Percentiles rank a stretch among this genome's conserved stretches.
phyloP scores from a whole-genome alignment of 1,140 invertebrate genomes.

The Eufriesea mexicana region DNA sequence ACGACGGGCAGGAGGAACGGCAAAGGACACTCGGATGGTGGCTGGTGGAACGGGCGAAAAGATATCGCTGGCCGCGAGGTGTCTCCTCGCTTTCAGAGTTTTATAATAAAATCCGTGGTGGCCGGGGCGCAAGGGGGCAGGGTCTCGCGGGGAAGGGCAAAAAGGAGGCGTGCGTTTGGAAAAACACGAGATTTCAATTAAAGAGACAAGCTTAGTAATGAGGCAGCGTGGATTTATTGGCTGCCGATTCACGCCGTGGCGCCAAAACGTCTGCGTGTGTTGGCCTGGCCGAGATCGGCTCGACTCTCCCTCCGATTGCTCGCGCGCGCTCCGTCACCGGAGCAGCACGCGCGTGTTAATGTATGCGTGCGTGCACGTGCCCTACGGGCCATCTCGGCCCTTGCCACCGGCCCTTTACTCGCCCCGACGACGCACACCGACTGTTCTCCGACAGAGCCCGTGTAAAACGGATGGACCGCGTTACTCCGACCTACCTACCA shows the following conservation, averaged over 20 bases:
- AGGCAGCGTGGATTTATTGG: conserved; percentile 78
- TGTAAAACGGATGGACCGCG: background rate
- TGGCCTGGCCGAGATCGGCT: conserved; percentile 3
- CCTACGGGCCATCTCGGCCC: conserved; percentile 13
- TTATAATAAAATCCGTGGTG: conserved; percentile 53
- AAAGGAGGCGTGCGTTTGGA: conserved; percentile 68
- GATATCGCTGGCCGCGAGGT: conserved; percentile 55
- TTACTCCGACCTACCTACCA: conserved; percentile 41
- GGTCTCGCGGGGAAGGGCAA: conserved; percentile 40
- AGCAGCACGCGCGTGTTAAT: conserved; percentile 60
- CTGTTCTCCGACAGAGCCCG: background rate
- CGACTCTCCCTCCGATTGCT: conserved; percentile 19
- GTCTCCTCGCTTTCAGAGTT: conserved; percentile 35
- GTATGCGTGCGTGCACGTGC: conserved; percentile 63
- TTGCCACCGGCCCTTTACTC: conserved; percentile 19
- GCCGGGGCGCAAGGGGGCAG: background rate
- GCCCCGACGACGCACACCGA: conserved; percentile 9
- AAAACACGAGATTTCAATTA: conserved; percentile 83
- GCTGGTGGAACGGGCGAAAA: background rate
- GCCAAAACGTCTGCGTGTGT: conserved; percentile 70
- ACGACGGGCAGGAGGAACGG: background rate
- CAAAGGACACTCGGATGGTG: background rate
- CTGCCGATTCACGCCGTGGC: conserved; percentile 61
- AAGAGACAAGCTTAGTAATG: conserved; percentile 81
- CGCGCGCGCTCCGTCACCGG: conserved; percentile 49